Conservation (phyloP, 2,797 vertebrate species). For the Falco rusticolus region DNA sequence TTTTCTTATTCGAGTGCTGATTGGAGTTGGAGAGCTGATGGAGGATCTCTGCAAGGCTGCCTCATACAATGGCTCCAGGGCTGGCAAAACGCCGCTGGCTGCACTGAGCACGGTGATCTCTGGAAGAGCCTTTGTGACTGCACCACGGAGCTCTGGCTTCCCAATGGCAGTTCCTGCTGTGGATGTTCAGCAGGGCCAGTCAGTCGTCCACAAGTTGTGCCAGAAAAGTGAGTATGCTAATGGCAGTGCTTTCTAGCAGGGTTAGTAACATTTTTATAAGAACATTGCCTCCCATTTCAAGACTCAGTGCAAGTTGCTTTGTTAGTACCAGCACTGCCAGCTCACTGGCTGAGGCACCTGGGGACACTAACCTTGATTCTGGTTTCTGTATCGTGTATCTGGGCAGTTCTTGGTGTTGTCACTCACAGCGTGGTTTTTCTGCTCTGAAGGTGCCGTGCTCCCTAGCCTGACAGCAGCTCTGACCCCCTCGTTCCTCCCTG, state of each 20-base stretch:
- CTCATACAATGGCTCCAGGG: neutral
- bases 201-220: neutral
- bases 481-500: neutral
- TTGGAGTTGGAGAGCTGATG: neutral
- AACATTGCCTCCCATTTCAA: fast-evolving
- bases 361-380: neutral
- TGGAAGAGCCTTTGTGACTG: neutral
- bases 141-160: neutral
- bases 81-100: fast-evolving
- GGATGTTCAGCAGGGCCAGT: fast-evolving
- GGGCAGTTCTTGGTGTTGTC: fast-evolving
- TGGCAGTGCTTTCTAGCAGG: neutral
- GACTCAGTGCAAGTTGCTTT: fast-evolving
- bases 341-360: neutral
- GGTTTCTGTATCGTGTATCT: fast-evolving
- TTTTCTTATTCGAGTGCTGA: neutral
- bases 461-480: neutral
- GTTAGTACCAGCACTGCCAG: fast-evolving
- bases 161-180: neutral
- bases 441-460: neutral
- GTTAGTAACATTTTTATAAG: no score
- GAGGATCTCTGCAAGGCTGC: neutral
- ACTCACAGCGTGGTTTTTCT: fast-evolving
- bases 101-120: neutral
- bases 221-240: neutral